Conservation (phyloP, 2,888 invertebrate genomes). For the Idaea biselata region DNA sequence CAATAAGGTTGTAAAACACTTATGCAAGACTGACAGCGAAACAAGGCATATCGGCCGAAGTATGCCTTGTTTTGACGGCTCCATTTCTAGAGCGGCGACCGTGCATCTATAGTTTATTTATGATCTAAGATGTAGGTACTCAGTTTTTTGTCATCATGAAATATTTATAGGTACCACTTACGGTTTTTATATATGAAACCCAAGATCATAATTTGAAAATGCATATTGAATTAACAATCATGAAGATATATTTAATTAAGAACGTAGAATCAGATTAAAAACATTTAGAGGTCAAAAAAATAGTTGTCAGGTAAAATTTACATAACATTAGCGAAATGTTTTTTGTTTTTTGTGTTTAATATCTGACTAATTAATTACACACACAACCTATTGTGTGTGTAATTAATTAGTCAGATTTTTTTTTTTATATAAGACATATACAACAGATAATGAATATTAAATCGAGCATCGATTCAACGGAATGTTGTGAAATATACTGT, state of each 20-base stretch:
- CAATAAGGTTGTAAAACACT: too few species aligned
- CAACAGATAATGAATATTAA: not conserved
- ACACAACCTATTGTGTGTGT: not conserved
- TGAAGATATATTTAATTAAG: not conserved
- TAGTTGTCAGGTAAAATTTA: not conserved
- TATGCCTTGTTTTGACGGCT: too few species aligned
- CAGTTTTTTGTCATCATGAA: not conserved
- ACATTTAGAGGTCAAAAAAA: not conserved
- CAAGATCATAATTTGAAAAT: not conserved
- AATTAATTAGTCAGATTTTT: not conserved
- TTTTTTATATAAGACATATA: not conserved
- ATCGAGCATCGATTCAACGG: slow-evolving; percentile 2
- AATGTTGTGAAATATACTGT: slow-evolving; percentile 7
- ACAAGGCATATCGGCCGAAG: too few species aligned
- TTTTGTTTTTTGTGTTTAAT: too few species aligned
- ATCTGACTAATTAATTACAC: too few species aligned
- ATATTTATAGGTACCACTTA: not conserved
- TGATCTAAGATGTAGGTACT: not conserved
- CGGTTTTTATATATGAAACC: not conserved
- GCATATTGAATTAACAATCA: not conserved
- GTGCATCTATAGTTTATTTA: too few species aligned
- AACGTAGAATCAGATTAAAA: not conserved
- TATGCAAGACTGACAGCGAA: too few species aligned
- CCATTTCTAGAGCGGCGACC: too few species aligned
- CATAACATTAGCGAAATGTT: not conserved